Evolutionary conservation across 2,113 vertebrate species (phyloP).

Genomic region (Synchiropus splendidus): DNA sequence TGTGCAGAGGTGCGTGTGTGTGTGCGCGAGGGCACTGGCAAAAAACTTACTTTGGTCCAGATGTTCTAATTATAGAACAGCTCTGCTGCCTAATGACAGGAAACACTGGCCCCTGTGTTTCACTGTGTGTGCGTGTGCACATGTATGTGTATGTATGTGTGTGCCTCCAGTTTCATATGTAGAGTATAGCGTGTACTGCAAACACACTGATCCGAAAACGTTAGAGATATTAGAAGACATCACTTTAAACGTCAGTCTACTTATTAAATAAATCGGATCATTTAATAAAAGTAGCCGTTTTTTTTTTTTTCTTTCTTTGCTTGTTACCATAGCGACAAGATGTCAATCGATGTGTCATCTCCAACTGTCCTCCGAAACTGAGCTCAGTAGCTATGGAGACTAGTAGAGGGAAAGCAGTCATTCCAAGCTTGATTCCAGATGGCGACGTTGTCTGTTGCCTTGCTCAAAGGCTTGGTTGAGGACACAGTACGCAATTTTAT

Average conservation of each 20-base stretch:
- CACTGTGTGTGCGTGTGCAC: constrained; percentile 1
- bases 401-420: constrained; percentile 2
- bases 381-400: constrained; percentile 31
- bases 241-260: constrained; percentile 7
- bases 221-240: too few species aligned
- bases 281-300: too few species aligned
- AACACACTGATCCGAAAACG: too few species aligned
- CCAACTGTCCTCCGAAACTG: constrained; percentile 32
- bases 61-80: constrained; percentile 58
- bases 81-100: constrained; percentile 52
- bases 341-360: constrained; percentile 40
- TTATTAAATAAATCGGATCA: too few species aligned
- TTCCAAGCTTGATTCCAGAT: constrained; percentile 1
- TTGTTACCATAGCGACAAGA: constrained; percentile 33
- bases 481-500: too few species aligned
- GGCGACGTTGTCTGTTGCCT: constrained; percentile 12
- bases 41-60: constrained; percentile 49
- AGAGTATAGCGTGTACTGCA: neutral
- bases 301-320: neutral
- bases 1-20: neutral
- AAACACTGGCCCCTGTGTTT: constrained; percentile 27
- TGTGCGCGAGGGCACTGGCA: constrained; percentile 23
- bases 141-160: constrained; percentile 9
- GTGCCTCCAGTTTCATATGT: neutral
- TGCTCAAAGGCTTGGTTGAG: constrained; percentile 21